Evolutionary conservation across 2,888 invertebrate species (phyloP).

Genomic region (Rotaria macrura): DNA sequence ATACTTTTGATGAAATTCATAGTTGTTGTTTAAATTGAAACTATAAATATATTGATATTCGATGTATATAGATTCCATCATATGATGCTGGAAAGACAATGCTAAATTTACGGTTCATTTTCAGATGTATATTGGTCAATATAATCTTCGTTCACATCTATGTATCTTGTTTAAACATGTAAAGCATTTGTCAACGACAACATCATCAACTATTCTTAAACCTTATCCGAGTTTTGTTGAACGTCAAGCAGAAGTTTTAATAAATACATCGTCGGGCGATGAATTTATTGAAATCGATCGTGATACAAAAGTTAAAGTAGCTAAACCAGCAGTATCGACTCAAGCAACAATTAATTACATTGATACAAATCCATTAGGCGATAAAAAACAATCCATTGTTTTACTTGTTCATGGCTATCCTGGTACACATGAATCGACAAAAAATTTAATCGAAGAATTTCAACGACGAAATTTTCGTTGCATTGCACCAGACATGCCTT

Average conservation of each 20-base stretch:
- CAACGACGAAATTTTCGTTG: background rate
- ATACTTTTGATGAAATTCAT: too few species aligned
- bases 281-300: background rate
- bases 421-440: background rate
- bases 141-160: background rate
- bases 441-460: constrained; percentile 13
- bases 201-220: background rate
- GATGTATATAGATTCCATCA: too few species aligned
- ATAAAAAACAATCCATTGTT: background rate
- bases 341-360: background rate
- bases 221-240: background rate
- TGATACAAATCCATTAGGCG: constrained; percentile 7
- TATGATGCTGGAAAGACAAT: too few species aligned
- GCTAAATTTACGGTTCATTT: background rate
- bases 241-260: background rate
- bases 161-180: background rate
- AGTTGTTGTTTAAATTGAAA: too few species aligned
- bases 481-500: constrained; percentile 9
- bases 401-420: constrained; percentile 10
- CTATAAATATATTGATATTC: too few species aligned
- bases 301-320: background rate
- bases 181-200: background rate
- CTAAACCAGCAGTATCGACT: background rate
- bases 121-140: background rate
- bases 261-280: background rate